Evolutionary conservation across 2,888 invertebrate species (phyloP).

Genomic region (Torymus auratus): DNA sequence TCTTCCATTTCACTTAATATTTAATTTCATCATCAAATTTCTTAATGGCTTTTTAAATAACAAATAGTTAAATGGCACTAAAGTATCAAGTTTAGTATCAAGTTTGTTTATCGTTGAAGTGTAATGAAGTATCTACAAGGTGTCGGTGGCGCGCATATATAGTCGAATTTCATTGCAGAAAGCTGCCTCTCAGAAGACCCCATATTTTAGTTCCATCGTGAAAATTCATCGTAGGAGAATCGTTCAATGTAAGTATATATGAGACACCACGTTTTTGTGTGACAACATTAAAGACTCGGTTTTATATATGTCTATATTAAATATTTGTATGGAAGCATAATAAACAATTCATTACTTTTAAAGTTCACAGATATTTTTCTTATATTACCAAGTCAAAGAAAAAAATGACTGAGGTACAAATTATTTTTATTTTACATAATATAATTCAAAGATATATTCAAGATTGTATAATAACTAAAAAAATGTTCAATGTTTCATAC

Average conservation of each 20-base stretch:
- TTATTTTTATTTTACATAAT: too few relatives aligned
- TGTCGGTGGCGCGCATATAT: background rate
- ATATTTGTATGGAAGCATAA: background rate
- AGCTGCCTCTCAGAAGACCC: slow-evolving; percentile 1
- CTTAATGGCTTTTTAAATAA: slow-evolving; percentile 36
- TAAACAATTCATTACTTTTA: too few relatives aligned
- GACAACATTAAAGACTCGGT: background rate
- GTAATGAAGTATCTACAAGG: slow-evolving; percentile 7
- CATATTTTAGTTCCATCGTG: slow-evolving; percentile 15
- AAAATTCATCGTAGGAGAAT: slow-evolving; percentile 7
- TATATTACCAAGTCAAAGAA: too few relatives aligned
- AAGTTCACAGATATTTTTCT: too few relatives aligned
- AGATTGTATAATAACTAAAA: too few relatives aligned
- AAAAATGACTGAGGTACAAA: too few relatives aligned
- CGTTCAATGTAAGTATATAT: background rate
- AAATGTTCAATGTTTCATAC: too few relatives aligned
- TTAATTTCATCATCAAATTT: slow-evolving; percentile 2
- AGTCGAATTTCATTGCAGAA: slow-evolving; percentile 33
- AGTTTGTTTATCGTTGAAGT: slow-evolving; percentile 32
- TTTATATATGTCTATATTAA: background rate
- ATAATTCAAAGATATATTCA: too few relatives aligned
- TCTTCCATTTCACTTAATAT: background rate
- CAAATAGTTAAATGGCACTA: slow-evolving; percentile 27
- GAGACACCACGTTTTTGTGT: background rate
- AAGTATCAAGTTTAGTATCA: slow-evolving; percentile 45